These are phyloP conservation scores for Enoplosus armatus DNA, from an alignment of 2,797 vertebrate genomes.

Conservation along the genomic window DNA sequence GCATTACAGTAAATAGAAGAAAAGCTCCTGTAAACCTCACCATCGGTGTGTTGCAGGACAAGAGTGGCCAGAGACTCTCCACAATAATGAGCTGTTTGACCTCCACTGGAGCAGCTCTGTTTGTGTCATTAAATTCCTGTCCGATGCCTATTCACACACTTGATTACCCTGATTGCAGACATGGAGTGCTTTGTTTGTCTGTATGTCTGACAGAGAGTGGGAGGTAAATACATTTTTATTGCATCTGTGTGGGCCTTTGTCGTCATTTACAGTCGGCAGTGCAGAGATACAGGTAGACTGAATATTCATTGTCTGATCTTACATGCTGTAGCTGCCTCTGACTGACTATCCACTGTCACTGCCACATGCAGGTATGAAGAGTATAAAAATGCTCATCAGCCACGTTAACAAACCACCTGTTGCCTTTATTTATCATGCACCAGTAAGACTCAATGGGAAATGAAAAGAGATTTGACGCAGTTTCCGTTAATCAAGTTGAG, in stretches of 20 bases:
- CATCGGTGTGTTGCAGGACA: constrained; percentile 16
- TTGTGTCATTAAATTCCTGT: constrained; percentile 75
- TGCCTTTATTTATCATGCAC: not conserved
- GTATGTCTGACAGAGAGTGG: constrained; percentile 61
- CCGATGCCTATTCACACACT: constrained; percentile 77
- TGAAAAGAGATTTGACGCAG: not conserved
- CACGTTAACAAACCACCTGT: not conserved
- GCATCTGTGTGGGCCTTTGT: constrained; percentile 46
- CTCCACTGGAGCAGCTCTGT: constrained; percentile 66
- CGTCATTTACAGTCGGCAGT: constrained; percentile 14
- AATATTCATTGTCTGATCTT: constrained; percentile 24
- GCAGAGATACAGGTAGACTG: constrained; percentile 5
- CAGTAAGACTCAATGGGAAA: not conserved
- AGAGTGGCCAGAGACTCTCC: constrained; percentile 53
- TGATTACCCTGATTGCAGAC: constrained; percentile 76
- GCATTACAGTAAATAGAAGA: constrained; percentile 1
- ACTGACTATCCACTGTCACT: not conserved
- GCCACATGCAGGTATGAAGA: not conserved
- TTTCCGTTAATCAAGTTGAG: not conserved
- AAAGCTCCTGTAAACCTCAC: constrained; percentile 19
- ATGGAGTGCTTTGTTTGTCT: constrained; percentile 77
- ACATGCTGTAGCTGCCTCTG: constrained; percentile 1
- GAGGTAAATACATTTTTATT: constrained; percentile 72
- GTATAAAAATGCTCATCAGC: not conserved
- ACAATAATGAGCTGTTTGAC: constrained; percentile 78